Evolutionary conservation across 2,888 invertebrate genomes (phyloP).

Genomic region (Platycheirus rosarum): DNA sequence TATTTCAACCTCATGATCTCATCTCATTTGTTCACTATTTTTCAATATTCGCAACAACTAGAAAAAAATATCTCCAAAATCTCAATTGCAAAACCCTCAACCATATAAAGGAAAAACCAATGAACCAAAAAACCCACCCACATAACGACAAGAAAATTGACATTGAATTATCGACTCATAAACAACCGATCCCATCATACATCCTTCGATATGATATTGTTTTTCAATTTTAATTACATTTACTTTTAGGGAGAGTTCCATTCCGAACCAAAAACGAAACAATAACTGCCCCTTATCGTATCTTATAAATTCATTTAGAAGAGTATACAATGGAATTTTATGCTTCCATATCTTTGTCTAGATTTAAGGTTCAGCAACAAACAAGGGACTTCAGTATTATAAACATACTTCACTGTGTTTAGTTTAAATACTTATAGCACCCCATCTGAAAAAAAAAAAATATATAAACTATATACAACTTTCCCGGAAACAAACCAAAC

Average conservation of each 20-base stretch:
- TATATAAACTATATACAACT: conserved; percentile 9
- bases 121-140: conserved; percentile 38
- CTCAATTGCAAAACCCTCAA: neutral
- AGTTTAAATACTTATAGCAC: conserved; percentile 10
- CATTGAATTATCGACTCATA: conserved; percentile 35
- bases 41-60: no score
- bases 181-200: conserved; percentile 14
- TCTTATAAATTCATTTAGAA: neutral
- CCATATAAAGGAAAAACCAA: conserved; percentile 36
- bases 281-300: neutral
- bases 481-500: conserved; percentile 47
- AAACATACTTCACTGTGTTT: conserved; percentile 17
- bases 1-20: no score
- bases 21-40: no score
- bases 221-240: conserved; percentile 30
- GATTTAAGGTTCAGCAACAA: neutral
- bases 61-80: neutral
- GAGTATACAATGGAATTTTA: conserved; percentile 19
- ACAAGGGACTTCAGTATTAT: neutral
- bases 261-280: neutral
- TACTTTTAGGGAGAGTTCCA: conserved; percentile 14
- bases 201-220: neutral
- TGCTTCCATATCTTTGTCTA: neutral
- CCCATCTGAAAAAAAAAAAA: conserved; percentile 17
- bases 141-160: conserved; percentile 34